These are phyloP conservation scores for Prunella fulvescens DNA, from an alignment of 2,113 vertebrate genomes.

Conservation along the genomic window DNA sequence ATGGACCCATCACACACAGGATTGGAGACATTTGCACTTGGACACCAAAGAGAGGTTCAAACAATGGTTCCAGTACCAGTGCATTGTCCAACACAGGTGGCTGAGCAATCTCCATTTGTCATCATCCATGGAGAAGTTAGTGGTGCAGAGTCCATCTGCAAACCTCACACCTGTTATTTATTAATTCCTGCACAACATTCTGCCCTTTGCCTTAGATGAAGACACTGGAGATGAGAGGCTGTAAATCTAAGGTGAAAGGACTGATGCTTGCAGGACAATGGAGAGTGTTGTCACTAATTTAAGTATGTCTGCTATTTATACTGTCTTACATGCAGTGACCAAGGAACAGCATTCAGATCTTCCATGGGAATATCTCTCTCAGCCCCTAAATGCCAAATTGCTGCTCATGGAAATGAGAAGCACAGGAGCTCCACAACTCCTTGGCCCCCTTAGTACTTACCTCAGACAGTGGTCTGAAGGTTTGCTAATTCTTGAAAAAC, in stretches of 20 bases:
- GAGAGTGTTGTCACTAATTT: not conserved
- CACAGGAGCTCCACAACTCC: not conserved
- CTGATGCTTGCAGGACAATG: not conserved
- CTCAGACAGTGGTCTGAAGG: not conserved
- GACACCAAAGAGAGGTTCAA: not conserved
- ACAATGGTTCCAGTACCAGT: not conserved
- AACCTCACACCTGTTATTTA: not conserved
- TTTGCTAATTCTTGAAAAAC: not conserved
- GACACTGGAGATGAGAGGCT: not conserved
- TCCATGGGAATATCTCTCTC: not conserved
- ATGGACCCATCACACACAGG: accelerated
- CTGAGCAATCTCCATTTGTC: not conserved
- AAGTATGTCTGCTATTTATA: not conserved
- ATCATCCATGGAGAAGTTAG: not conserved
- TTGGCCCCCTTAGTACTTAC: not conserved
- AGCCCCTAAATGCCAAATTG: not conserved
- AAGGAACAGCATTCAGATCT: not conserved
- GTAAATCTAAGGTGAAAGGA: not conserved
- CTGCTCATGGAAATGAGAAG: not conserved
- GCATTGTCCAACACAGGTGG: not conserved
- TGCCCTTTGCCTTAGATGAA: not conserved
- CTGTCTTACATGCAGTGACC: not conserved
- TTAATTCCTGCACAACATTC: not conserved
- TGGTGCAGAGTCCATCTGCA: not conserved
- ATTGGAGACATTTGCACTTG: accelerated